Evolutionary conservation across 2,888 invertebrate genomes (phyloP).

Genomic region (Drosophila monieri): DNA sequence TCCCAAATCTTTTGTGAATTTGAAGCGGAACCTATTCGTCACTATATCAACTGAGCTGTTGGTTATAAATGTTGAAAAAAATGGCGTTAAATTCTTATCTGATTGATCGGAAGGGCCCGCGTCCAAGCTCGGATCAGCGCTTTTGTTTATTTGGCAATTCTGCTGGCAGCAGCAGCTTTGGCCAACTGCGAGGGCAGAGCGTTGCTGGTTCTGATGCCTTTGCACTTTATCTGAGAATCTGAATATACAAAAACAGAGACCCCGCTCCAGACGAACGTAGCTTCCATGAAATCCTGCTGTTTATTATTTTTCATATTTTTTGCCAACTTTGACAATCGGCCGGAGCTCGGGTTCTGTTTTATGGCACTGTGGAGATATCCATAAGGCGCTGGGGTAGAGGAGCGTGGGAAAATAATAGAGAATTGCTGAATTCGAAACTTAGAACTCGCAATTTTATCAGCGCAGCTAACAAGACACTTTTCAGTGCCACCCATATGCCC

Average conservation of each 20-base stretch:
- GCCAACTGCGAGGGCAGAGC: slow-evolving; percentile 3
- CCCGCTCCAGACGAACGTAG: no score
- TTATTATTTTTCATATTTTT: slow-evolving; percentile 52
- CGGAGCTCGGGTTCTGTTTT: slow-evolving; percentile 12
- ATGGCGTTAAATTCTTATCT: slow-evolving; percentile 13
- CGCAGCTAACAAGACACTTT: slow-evolving; percentile 67
- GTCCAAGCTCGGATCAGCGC: background rate
- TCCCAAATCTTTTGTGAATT: no score
- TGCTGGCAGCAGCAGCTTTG: slow-evolving; percentile 1
- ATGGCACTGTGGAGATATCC: slow-evolving; percentile 26
- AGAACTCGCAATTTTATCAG: slow-evolving; percentile 60
- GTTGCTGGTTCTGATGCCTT: slow-evolving; percentile 4
- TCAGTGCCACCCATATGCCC: slow-evolving; percentile 41
- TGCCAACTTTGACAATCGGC: slow-evolving; percentile 20
- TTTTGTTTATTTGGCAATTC: slow-evolving; percentile 13
- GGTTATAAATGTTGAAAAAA: no score
- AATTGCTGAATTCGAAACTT: slow-evolving; percentile 60
- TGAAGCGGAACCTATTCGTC: no score
- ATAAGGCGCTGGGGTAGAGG: slow-evolving; percentile 33
- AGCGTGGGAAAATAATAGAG: slow-evolving; percentile 9
- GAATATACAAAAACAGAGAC: slow-evolving; percentile 6
- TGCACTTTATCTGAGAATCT: slow-evolving; percentile 24
- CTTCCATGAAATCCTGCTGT: slow-evolving; percentile 43
- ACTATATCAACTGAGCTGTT: no score
- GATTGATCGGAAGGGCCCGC: slow-evolving; percentile 6